phyloP scores from a whole-genome alignment of 1,140 invertebrate genomes.

The Apis florea region DNA sequence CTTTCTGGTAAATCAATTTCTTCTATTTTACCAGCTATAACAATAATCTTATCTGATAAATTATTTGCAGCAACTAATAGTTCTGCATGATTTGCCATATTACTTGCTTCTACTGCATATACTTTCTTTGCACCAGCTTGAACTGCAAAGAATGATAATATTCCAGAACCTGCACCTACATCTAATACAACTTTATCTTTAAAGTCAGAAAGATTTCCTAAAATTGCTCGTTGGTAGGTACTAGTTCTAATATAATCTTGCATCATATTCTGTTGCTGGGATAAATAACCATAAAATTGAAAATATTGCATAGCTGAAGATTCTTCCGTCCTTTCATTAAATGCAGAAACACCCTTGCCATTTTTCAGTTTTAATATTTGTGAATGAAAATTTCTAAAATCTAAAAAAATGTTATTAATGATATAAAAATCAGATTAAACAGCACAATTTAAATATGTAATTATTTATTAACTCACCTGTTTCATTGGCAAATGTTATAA shows the following conservation, averaged over 20 bases:
- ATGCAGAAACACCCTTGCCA: slow-evolving; percentile 90
- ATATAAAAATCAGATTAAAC: background rate
- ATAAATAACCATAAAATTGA: slow-evolving; percentile 99
- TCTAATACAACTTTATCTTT: slow-evolving; percentile 96
- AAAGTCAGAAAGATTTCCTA: slow-evolving; percentile 96
- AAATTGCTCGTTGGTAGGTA: slow-evolving; percentile 98
- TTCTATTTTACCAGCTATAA: slow-evolving; percentile 99
- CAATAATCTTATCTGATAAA: slow-evolving; percentile 91
- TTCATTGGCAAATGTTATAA: slow-evolving; percentile 80
- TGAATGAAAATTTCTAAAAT: slow-evolving; percentile 89
- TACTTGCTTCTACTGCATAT: slow-evolving; percentile 99
- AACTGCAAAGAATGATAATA: slow-evolving; percentile 98
- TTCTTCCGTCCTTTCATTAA: slow-evolving; percentile 97
- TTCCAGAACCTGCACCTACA: slow-evolving; percentile 98
- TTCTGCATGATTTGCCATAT: slow-evolving; percentile 98
- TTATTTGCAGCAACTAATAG: slow-evolving; percentile 95
- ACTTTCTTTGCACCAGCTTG: slow-evolving; percentile 98
- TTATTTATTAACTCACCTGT: slow-evolving; percentile 69
- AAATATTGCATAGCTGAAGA: slow-evolving; percentile 99
- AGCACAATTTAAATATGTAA: background rate
- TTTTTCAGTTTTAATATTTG: slow-evolving; percentile 89
- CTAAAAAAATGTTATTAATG: slow-evolving; percentile 73
- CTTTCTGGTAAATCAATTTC: slow-evolving; percentile 97
- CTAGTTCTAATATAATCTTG: slow-evolving; percentile 99
- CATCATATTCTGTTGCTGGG: slow-evolving; percentile 99